Evolutionary conservation across 2,797 vertebrate species (phyloP), one percentile per base, ranked within the genome.

Genomic region (Fundulus diaphanus): DNA sequence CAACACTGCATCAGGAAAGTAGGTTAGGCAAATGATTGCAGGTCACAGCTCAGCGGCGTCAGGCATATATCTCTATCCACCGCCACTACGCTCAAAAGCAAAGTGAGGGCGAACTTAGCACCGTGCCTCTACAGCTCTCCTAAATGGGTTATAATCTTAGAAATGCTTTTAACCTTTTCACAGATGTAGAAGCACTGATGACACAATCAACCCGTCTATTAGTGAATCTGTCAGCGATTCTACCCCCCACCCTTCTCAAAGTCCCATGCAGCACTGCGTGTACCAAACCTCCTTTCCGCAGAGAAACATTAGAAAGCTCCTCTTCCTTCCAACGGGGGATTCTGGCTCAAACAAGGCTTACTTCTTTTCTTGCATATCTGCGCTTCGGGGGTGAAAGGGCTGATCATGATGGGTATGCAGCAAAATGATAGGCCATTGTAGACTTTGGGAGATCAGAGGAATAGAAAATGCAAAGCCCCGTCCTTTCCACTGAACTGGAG

Each of bases 121-220:
- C 67, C 72, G n/a, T 52, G 69, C 54, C 65, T 77, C 42, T 76
- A 77, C 59, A 44, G 71, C 75, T 78, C 3, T 77, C 78, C 57
- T 82, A 81, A 91, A 90, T 82, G 77, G 73, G 77, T 82, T 74
- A 81, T 81, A 78, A 85, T 88, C 78, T 87, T 72, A 15, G 35
- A 48, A 84, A 74, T 74, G 73, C 82, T 81, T 74, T 82, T 87
- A 86, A 86, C 85, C 83, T 86, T 86, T 91, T 78, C 77, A 56
- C 54, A 77, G 44, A 76, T 65, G 37, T 31, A 59, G 73, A 51
- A 65, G 68, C 46, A 65, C 79, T 33, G 46, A 79, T 66, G 76
- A 80, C 73, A 72, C 57, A 67, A 52, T 88, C 63, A 79, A 66
- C 78, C 76, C 61, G 56, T 78, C 68, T 71, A 84, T 87, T 80